Conservation (phyloP, 2,888 invertebrate species). For the Coleophora deauratella region DNA sequence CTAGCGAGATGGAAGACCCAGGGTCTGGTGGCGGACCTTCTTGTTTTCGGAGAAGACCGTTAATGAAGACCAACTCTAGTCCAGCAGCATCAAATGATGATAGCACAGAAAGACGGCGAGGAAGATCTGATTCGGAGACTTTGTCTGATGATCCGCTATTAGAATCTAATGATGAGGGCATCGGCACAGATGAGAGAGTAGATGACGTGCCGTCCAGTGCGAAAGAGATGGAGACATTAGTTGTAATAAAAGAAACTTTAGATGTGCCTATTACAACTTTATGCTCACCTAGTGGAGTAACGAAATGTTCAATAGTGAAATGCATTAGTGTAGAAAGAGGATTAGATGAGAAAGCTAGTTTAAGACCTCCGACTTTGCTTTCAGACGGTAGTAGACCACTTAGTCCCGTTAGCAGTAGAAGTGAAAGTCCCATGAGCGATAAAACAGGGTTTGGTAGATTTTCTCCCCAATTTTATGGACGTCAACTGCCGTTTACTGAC, state of each 20-base stretch:
- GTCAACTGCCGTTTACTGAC: conserved; percentile 82
- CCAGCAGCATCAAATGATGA: conserved; percentile 59
- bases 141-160: conserved; percentile 80
- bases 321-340: conserved; percentile 72
- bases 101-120: conserved; percentile 68
- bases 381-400: conserved; percentile 74
- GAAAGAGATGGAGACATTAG: conserved; percentile 71
- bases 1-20: conserved; percentile 83
- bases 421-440: conserved; percentile 85
- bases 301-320: conserved; percentile 70
- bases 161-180: conserved; percentile 85
- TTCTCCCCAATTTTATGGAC: conserved; percentile 82
- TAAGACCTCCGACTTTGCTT: conserved; percentile 69
- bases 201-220: conserved; percentile 82
- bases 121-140: conserved; percentile 83
- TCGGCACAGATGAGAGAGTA: conserved; percentile 83
- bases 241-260: conserved; percentile 56
- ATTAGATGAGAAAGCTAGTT: conserved; percentile 59
- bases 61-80: conserved; percentile 75
- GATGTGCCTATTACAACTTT: conserved; percentile 59
- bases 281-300: conserved; percentile 64
- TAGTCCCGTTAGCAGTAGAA: conserved; percentile 85
- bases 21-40: conserved; percentile 74
- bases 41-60: conserved; percentile 74
- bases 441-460: conserved; percentile 79